Base-by-base conservation (phyloP, 2,797 vertebrate species). In the Champsocephalus esox region DNA sequence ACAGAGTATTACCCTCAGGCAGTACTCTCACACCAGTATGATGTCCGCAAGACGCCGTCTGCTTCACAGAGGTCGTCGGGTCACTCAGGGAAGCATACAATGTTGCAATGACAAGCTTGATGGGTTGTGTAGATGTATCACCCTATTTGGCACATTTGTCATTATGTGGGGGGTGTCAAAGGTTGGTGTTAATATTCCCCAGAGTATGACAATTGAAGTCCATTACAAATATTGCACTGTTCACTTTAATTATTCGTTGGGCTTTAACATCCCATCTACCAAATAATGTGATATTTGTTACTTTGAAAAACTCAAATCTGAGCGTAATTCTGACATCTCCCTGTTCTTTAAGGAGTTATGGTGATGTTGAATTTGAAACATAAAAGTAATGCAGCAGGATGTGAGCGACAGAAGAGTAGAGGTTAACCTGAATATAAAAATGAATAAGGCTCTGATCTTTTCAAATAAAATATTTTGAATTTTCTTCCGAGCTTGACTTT, bases 61-160 rank as follows among this genome's bases (percentile, higher is more conserved):
- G 67, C 68, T 84, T 88, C 73, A 34, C 55, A 73, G 46, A 87
- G 80, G 86, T 87, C 72, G 13, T 34, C 3, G 6, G 75, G 75
- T 83, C 75, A 76, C 45, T 77, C 13, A 17, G 46, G 43, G 49
- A 73, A 64, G 52, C 67, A 32, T 46, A 12, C 48, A 67, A 44
- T 38, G 28, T 67, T 59, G 66, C 14, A n/a, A 11, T 52, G 56
- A 51, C 14, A 7, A 8, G 21, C 1, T 48, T 64, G 57, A 66
- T 45, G 51, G 38, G 56, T 16, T 3, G 12, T n/a, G 51, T 50
- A 81, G 61, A 73, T 79, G 44, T 38, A 56, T 73, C 1, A 1
- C 34, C 6, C 7, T 41, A 55, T 79, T 52, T 50, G n/a, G 0
- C 32, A 49, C 9, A 45, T 46, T 62, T 62, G 34, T 83, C 10